phyloP scores from a whole-genome alignment of 2,797 vertebrate genomes.

The Geotrypetes seraphini region DNA sequence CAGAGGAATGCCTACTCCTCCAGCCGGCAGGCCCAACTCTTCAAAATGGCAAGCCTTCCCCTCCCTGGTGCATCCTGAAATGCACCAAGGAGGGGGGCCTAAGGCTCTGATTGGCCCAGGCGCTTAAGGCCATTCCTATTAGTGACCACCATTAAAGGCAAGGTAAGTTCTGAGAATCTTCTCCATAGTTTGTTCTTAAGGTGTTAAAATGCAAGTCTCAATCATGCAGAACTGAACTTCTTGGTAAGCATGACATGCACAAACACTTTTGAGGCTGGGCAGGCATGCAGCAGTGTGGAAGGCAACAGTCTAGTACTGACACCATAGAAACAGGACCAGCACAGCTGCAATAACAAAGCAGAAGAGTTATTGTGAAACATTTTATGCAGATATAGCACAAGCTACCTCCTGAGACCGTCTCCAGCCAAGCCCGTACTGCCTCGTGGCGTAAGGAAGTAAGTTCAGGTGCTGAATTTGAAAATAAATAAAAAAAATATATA shows the following conservation, averaged over 20 bases:
- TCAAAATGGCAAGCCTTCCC: too few relatives aligned
- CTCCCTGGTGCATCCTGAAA: too few relatives aligned
- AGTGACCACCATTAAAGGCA: too few relatives aligned
- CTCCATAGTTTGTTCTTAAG: conserved; percentile 3
- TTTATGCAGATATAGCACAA: conserved; percentile 48
- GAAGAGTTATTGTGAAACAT: conserved; percentile 45
- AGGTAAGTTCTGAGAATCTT: too few relatives aligned
- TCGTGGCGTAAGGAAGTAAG: conserved; percentile 81
- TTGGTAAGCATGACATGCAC: conserved; percentile 40
- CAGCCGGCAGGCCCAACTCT: too few relatives aligned
- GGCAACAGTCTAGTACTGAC: conserved; percentile 41
- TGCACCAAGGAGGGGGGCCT: too few relatives aligned
- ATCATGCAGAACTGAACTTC: conserved; percentile 38
- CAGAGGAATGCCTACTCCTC: too few relatives aligned
- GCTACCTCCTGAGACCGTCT: conserved; percentile 96
- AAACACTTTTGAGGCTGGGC: conserved; percentile 18
- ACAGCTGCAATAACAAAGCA: conserved; percentile 41
- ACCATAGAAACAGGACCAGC: too few relatives aligned
- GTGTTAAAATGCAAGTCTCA: neutral
- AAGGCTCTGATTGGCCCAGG: too few relatives aligned
- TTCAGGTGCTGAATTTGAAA: conserved; percentile 75
- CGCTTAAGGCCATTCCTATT: too few relatives aligned
- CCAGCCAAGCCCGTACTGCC: conserved; percentile 96
- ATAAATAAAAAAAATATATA: too few relatives aligned
- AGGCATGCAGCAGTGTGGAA: conserved; percentile 50